These are phyloP conservation scores for Podarcis lilfordi DNA, from an alignment of 2,797 vertebrate species.

Conservation along the genomic window DNA sequence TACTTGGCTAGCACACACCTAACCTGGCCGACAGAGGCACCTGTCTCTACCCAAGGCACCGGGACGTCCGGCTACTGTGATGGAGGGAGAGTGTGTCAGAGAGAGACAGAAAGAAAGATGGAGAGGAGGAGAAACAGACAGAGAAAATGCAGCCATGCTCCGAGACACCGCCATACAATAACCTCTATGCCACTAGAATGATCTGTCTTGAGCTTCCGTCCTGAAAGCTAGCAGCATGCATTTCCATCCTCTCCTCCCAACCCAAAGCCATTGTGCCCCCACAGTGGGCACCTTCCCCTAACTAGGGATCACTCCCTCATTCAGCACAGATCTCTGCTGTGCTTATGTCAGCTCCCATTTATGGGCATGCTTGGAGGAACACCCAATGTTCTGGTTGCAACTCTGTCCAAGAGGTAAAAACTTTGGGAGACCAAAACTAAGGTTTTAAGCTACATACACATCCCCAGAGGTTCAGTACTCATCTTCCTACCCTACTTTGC, in stretches of 20 bases:
- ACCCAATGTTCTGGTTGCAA: neutral
- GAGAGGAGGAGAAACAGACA: constrained; percentile 74
- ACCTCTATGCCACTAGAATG: constrained; percentile 13
- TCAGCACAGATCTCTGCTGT: neutral
- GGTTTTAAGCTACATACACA: neutral
- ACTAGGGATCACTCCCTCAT: neutral
- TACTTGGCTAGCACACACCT: constrained; percentile 51
- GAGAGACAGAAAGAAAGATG: constrained; percentile 64
- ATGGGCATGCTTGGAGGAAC: constrained; percentile 3
- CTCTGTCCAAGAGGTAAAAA: neutral
- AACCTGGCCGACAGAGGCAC: constrained; percentile 58
- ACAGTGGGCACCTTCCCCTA: constrained; percentile 8
- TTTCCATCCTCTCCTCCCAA: constrained; percentile 2
- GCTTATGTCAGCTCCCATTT: neutral
- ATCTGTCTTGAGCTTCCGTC: neutral
- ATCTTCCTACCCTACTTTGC: neutral
- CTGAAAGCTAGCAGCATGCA: neutral
- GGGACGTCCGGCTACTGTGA: constrained; percentile 65
- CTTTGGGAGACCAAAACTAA: neutral
- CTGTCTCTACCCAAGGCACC: constrained; percentile 59
- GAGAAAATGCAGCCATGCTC: constrained; percentile 69
- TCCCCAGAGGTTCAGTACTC: neutral
- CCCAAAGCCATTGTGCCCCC: constrained; percentile 7
- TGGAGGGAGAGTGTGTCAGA: constrained; percentile 51
- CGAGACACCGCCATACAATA: constrained; percentile 52